These are phyloP conservation scores for Augochlora pura DNA, from an alignment of 1,140 invertebrate species.

Conservation along the genomic window DNA sequence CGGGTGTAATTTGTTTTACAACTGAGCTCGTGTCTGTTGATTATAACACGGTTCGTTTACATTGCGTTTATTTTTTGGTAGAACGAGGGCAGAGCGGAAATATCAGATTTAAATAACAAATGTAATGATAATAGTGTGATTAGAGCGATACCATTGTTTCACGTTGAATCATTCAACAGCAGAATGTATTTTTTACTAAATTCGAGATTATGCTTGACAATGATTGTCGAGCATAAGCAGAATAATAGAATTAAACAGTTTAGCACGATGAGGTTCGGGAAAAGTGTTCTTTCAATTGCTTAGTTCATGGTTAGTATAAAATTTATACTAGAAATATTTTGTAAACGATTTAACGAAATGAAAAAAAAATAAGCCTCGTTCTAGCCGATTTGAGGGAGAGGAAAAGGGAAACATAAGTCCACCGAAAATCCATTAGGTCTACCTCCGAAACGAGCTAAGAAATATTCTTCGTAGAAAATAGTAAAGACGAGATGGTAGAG, in stretches of 20 bases:
- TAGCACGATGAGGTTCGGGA: background rate
- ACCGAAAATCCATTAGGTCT: slow-evolving; percentile 27
- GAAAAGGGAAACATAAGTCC: background rate
- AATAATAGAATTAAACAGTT: background rate
- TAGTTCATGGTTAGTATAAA: background rate
- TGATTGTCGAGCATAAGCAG: background rate
- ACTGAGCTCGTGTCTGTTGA: too few relatives aligned
- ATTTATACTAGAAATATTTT: slow-evolving; percentile 1
- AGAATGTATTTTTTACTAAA: slow-evolving; percentile 19
- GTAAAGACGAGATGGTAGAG: background rate
- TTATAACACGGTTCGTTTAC: too few relatives aligned
- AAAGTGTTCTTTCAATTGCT: background rate
- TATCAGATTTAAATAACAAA: too few relatives aligned
- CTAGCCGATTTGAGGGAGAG: background rate
- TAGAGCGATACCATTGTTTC: background rate
- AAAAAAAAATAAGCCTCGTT: slow-evolving; percentile 3
- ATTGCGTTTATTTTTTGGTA: background rate
- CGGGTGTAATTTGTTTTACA: background rate
- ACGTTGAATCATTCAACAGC: background rate
- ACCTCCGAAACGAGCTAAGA: slow-evolving; percentile 15
- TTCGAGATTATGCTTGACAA: slow-evolving; percentile 1
- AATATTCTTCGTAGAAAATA: slow-evolving; percentile 34
- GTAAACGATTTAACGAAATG: background rate
- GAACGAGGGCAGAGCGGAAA: slow-evolving; percentile 2
- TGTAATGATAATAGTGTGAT: too few relatives aligned